Percentiles rank a stretch among this genome's conserved stretches.
Conservation (phyloP, 2,797 vertebrate species). For the Sebastes minor region DNA sequence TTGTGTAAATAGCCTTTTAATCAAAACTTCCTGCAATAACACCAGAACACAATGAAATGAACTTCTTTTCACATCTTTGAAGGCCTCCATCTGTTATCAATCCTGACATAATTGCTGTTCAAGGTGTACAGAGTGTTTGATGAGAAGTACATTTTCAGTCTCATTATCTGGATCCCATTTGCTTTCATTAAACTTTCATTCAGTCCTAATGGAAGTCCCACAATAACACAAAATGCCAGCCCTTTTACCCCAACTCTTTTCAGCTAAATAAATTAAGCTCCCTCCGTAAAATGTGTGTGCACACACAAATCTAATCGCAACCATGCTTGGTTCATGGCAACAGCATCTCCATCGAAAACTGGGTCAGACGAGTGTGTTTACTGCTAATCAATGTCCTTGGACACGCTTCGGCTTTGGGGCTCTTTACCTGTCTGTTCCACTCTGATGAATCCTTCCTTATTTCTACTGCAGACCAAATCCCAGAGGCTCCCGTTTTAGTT, state of each 20-base stretch:
- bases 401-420: conserved; percentile 24
- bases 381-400: conserved; percentile 53
- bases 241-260: background rate
- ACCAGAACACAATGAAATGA: background rate
- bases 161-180: conserved; percentile 1
- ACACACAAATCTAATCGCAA: conserved; percentile 22
- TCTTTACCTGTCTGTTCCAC: conserved; percentile 53
- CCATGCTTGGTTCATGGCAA: conserved; percentile 11
- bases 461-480: conserved; percentile 21
- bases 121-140: background rate
- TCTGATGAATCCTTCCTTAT: conserved; percentile 26
- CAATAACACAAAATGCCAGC: conserved; percentile 5
- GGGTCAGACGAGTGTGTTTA: conserved; percentile 59
- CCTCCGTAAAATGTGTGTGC: background rate
- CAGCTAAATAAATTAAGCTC: conserved; percentile 19
- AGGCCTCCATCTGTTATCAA: background rate
- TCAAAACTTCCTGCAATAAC: background rate
- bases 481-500: conserved; percentile 17
- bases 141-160: conserved; percentile 9
- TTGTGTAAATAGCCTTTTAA: background rate
- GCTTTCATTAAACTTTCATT: conserved; percentile 18
- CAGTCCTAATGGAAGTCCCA: conserved; percentile 11
- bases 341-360: conserved; percentile 36
- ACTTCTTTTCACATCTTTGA: background rate
- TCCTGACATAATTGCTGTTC: background rate